Evolutionary conservation across 23 tunicate species (phyloP).

Genomic region (Aplidium turbinatum): DNA sequence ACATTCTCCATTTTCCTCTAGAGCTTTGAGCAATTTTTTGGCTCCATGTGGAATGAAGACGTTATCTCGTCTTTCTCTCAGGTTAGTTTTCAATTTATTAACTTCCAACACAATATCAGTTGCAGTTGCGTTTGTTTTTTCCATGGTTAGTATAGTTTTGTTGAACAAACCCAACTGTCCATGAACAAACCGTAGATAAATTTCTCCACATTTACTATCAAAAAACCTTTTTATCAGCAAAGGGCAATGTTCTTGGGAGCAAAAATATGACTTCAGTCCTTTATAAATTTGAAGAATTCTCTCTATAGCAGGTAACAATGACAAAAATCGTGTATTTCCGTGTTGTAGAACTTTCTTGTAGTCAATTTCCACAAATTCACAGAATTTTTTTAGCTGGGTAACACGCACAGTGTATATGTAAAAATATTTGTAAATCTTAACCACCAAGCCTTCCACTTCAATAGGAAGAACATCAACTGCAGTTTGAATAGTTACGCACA

Average conservation of each 20-base stretch:
- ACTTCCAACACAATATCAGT: slow-evolving; percentile 13
- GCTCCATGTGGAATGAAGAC: slow-evolving; percentile 25
- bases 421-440: slow-evolving; percentile 23
- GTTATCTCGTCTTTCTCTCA: slow-evolving; percentile 24
- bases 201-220: slow-evolving; percentile 17
- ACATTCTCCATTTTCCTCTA: slow-evolving; percentile 15
- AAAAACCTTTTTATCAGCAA: slow-evolving; percentile 7
- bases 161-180: slow-evolving; percentile 20
- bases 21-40: too few relatives aligned
- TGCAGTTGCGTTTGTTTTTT: slow-evolving; percentile 15
- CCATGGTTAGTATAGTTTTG: slow-evolving; percentile 19
- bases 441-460: slow-evolving; percentile 27
- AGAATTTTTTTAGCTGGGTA: too few relatives aligned
- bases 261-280: slow-evolving; percentile 24
- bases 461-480: slow-evolving; percentile 25
- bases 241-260: slow-evolving; percentile 27
- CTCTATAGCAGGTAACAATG: slow-evolving; percentile 14
- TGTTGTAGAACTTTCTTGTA: slow-evolving; percentile 23
- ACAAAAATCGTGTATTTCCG: slow-evolving; percentile 22
- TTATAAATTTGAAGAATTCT: slow-evolving; percentile 20
- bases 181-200: neutral
- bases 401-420: too few relatives aligned
- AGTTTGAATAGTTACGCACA: too few relatives aligned
- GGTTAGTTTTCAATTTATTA: too few relatives aligned
- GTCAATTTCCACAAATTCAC: too few relatives aligned